These are phyloP conservation scores for Eupithecia insigniata DNA, from an alignment of 2,888 invertebrate species.

Conservation along the genomic window DNA sequence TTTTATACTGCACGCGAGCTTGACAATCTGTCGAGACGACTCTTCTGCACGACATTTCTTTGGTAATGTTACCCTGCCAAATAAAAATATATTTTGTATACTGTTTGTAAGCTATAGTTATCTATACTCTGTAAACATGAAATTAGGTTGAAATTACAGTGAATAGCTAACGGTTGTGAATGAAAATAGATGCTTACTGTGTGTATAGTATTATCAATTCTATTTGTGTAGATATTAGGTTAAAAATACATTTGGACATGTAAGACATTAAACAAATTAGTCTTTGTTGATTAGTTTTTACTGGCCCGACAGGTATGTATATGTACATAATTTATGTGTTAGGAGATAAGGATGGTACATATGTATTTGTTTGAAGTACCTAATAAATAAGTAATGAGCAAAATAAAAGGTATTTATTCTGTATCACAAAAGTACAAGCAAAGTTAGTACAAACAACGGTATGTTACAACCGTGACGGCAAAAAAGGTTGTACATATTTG, in stretches of 20 bases:
- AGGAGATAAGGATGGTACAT: not conserved
- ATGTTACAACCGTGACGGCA: too few relatives aligned
- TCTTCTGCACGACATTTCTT: conserved; percentile 97
- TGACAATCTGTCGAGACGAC: conserved; percentile 94
- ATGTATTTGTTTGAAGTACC: not conserved
- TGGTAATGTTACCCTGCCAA: conserved; percentile 91
- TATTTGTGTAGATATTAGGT: not conserved
- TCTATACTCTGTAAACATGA: not conserved
- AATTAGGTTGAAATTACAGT: conserved; percentile 1
- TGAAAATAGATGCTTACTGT: too few relatives aligned
- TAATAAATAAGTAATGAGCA: too few relatives aligned
- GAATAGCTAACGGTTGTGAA: not conserved
- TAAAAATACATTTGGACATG: not conserved
- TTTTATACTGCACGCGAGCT: conserved; percentile 94
- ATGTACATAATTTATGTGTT: not conserved
- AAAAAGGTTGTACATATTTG: too few relatives aligned
- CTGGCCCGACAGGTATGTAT: not conserved
- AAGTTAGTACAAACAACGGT: too few relatives aligned
- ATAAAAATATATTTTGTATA: not conserved
- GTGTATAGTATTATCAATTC: not conserved
- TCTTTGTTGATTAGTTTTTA: conserved; percentile 3
- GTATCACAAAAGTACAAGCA: too few relatives aligned
- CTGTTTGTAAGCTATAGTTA: not conserved
- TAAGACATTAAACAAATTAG: conserved; percentile 1
- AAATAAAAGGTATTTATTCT: too few relatives aligned